phyloP scores from a whole-genome alignment of 2,797 vertebrate genomes.

The Anguilla megastoma region DNA sequence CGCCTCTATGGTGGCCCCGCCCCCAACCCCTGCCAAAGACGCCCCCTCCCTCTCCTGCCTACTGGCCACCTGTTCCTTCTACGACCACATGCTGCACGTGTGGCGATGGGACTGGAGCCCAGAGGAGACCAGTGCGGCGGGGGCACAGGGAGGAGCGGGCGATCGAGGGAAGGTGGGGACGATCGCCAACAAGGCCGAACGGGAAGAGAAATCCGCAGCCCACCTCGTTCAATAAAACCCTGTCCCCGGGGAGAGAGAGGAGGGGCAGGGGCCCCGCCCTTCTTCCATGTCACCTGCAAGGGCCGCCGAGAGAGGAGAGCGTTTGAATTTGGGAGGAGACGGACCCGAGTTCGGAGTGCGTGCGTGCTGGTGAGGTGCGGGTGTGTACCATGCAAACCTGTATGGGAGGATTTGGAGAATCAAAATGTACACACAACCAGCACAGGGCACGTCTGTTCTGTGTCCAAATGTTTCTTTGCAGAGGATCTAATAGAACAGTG shows the following conservation, averaged over 20 bases:
- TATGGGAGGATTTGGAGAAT: background rate
- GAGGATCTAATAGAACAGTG: background rate
- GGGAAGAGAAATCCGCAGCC: conserved; percentile 3
- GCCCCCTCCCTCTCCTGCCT: conserved; percentile 63
- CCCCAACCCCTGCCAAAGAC: conserved; percentile 19
- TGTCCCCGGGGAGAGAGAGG: too few species aligned
- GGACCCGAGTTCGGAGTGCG: background rate
- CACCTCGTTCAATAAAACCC: background rate
- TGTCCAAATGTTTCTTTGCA: conserved; percentile 4
- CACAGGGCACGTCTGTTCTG: background rate
- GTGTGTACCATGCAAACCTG: background rate
- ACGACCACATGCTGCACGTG: conserved; percentile 87
- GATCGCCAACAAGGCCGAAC: background rate
- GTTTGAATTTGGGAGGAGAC: background rate
- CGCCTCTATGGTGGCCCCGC: background rate
- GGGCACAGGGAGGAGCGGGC: conserved; percentile 23
- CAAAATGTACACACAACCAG: background rate
- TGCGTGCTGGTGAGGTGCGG: too few species aligned
- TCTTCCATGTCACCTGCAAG: background rate
- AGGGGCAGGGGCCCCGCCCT: background rate
- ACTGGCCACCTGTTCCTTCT: conserved; percentile 92
- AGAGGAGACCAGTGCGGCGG: conserved; percentile 30
- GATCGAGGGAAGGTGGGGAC: conserved; percentile 18
- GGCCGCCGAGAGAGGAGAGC: background rate
- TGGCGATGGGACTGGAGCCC: conserved; percentile 87